These are phyloP conservation scores for Plemyria rubiginata DNA, from an alignment of 2,888 invertebrate genomes.

Conservation along the genomic window DNA sequence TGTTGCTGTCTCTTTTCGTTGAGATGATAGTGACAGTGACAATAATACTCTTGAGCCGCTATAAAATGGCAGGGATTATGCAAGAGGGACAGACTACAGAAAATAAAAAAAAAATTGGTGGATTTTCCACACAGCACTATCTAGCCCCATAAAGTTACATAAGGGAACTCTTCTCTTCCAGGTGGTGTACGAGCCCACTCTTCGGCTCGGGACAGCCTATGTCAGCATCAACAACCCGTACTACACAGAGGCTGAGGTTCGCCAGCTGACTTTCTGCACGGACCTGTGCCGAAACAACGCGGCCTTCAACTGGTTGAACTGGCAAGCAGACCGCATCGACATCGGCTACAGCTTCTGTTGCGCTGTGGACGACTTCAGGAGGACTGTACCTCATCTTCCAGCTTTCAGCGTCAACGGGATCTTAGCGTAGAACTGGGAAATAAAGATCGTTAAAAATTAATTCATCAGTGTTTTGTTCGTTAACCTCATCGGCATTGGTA, in stretches of 20 bases:
- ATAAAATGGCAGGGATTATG: too few species aligned
- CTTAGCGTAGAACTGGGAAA: conserved; percentile 22
- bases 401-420: conserved; percentile 74
- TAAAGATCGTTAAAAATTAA: conserved; percentile 1
- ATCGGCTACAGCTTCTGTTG: conserved; percentile 87
- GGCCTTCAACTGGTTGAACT: conserved; percentile 85
- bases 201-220: conserved; percentile 83
- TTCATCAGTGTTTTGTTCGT: neutral
- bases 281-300: conserved; percentile 83
- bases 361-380: conserved; percentile 82
- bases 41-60: too few species aligned
- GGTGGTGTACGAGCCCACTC: conserved; percentile 82
- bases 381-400: conserved; percentile 82
- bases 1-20: too few species aligned
- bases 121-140: too few species aligned
- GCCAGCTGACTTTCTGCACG: conserved; percentile 77
- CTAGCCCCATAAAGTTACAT: too few species aligned
- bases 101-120: too few species aligned
- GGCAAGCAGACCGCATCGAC: conserved; percentile 78
- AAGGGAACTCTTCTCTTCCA: too few species aligned
- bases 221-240: conserved; percentile 87
- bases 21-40: too few species aligned
- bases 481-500: too few species aligned
- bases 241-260: conserved; percentile 67
- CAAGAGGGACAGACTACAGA: too few species aligned